Conservation (phyloP, 1,140 invertebrate genomes). For the Nebria ingens region DNA sequence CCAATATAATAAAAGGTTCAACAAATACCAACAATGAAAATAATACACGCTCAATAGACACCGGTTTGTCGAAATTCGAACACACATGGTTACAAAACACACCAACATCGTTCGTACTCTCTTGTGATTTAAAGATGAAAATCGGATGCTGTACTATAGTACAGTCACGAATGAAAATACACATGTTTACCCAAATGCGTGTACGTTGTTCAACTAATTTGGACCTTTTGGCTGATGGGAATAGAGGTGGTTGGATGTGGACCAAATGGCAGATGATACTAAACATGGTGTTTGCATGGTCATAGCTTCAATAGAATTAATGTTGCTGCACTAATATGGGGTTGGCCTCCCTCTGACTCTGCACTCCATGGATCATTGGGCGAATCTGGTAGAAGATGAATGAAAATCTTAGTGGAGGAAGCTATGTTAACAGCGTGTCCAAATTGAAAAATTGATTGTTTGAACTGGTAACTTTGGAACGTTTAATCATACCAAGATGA, state of each 20-base stretch:
- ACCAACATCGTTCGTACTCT: not conserved
- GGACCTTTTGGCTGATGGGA: no score
- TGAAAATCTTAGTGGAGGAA: not conserved
- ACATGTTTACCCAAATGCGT: not conserved
- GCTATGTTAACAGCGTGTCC: not conserved
- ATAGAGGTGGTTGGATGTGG: not conserved
- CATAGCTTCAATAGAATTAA: conserved; percentile 7
- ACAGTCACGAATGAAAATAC: not conserved
- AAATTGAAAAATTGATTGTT: conserved; percentile 8
- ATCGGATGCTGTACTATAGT: not conserved
- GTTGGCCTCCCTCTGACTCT: not conserved
- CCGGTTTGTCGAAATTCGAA: not conserved
- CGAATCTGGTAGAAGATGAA: not conserved
- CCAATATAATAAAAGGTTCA: conserved; percentile 7
- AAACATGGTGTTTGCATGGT: conserved; percentile 8
- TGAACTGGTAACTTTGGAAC: conserved; percentile 2
- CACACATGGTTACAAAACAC: not conserved
- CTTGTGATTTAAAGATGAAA: not conserved
- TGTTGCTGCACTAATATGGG: conserved; percentile 6
- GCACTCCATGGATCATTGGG: not conserved
- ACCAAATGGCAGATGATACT: not conserved
- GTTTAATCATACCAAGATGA: conserved; percentile 1
- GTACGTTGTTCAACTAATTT: not conserved
- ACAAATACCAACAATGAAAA: conserved; percentile 9
- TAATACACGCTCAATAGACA: conserved; percentile 9